Percentiles rank a stretch among this genome's conserved stretches.
phyloP scores from a whole-genome alignment of 2,797 vertebrate species.

The Helostoma temminkii region DNA sequence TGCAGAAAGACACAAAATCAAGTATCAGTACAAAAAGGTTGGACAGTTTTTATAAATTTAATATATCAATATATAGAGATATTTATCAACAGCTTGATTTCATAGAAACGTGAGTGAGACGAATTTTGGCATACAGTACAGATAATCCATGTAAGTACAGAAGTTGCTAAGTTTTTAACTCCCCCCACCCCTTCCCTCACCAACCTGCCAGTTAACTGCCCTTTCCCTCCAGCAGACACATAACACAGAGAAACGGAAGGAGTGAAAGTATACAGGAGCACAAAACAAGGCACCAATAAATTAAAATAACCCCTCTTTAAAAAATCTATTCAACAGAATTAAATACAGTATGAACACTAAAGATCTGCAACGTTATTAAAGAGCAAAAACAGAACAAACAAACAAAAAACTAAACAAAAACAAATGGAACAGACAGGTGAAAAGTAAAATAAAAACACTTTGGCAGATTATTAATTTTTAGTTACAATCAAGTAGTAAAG shows the following conservation, averaged over 20 bases:
- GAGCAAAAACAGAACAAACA: constrained; percentile 62
- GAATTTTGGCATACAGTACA: constrained; percentile 90
- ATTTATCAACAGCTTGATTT: constrained; percentile 90
- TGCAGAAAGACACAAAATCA: constrained; percentile 7
- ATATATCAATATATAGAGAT: constrained; percentile 92
- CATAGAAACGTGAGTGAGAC: constrained; percentile 90
- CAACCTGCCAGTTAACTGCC: constrained; percentile 14
- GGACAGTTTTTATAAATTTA: constrained; percentile 87
- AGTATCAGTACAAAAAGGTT: constrained; percentile 21
- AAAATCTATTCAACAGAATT: constrained; percentile 82
- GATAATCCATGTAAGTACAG: constrained; percentile 88
- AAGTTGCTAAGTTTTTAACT: constrained; percentile 79
- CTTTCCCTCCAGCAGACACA: constrained; percentile 59
- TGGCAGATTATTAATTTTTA: constrained; percentile 90
- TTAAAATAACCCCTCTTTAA: constrained; percentile 81
- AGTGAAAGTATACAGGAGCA: constrained; percentile 84
- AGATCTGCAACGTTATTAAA: constrained; percentile 82
- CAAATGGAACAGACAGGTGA: constrained; percentile 51
- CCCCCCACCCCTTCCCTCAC: constrained; percentile 33
- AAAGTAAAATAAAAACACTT: constrained; percentile 84
- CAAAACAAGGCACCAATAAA: constrained; percentile 91
- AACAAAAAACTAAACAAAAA: constrained; percentile 43
- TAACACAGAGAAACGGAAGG: constrained; percentile 74
- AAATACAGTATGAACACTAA: constrained; percentile 82
- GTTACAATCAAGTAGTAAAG: constrained; percentile 91